Evolutionary conservation across 2,888 invertebrate genomes (phyloP), one percentile per base, ranked within the genome.

Genomic region (Caenorhabditis drosophilae): DNA sequence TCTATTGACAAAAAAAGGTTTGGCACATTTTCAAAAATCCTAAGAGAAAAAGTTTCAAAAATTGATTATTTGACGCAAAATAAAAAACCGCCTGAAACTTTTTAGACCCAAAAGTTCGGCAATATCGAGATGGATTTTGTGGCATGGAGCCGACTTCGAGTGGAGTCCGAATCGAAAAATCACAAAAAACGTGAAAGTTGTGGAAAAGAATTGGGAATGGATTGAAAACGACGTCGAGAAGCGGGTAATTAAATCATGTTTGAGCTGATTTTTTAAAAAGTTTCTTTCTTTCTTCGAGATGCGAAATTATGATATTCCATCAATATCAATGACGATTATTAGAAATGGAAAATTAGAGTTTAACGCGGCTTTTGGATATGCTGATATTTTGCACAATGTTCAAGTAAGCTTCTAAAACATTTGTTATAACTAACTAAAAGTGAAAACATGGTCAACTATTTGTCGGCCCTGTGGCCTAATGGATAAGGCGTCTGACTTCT

Each of bases 401-500:
- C 54, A 44, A 34, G 67, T 70, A 34, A 15, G 42, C 12, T 31
- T 31, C 31, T 31, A 31, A 31, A 31, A 31, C 31, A 31, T 31
- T 31, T 31, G 31, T 31, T 31, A 12, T 31, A 31, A 31, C 6
- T 9, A 12, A 31, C 31, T 9, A 31, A 6, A 31, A 31, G 6
- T 31, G 31, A 9, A 6, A 6, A 31, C 31, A 12, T 31, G 31
- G n/a, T n/a, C n/a, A n/a, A n/a, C n/a, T n/a, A n/a, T n/a, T n/a
- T n/a, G n/a, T n/a, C n/a, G 66, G 67, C 67, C 67, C 54, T 61
- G 74, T 77, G 77, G 77, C 77, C 77, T 77, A 78, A 73, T 78
- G 78, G 78, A 78, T 78, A 78, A 78, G 78, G 78, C 78, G 78
- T 78, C 78, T 77, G 77, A 77, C 77, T 77, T 77, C 77, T 77